These are phyloP conservation scores for Montipora capricornis DNA, from an alignment of 64 coral and sea anemone species.

Conservation along the genomic window DNA sequence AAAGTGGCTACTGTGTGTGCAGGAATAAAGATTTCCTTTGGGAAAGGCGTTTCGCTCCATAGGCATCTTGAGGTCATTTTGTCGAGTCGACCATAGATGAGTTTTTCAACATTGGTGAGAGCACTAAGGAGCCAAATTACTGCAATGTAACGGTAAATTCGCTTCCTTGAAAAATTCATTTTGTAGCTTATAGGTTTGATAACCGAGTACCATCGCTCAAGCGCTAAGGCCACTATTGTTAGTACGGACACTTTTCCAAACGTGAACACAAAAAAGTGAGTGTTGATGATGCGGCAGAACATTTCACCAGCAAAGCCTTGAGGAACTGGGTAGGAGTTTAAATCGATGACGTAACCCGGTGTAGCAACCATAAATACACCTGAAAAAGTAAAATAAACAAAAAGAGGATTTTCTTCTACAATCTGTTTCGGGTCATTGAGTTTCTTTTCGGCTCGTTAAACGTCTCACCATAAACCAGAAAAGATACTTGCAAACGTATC, in stretches of 20 bases:
- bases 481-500: no score
- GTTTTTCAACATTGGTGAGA: neutral
- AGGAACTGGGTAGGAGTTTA: no score
- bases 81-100: conserved; percentile 37
- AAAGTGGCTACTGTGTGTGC: conserved; percentile 74
- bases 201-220: conserved; percentile 85
- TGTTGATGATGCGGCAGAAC: no score
- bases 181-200: conserved; percentile 76
- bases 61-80: neutral
- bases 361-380: no score
- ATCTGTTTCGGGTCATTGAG: no score
- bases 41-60: conserved; percentile 14
- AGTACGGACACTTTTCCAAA: conserved; percentile 68
- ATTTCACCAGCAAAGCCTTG: no score
- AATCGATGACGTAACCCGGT: no score
- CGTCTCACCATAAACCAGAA: no score
- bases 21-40: conserved; percentile 1
- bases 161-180: conserved; percentile 30
- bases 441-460: no score
- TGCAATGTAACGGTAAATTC: conserved; percentile 52
- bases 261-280: conserved; percentile 26
- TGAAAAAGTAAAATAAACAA: no score
- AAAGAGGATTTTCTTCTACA: no score
- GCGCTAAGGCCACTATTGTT: conserved; percentile 69
- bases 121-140: conserved; percentile 52